These are phyloP conservation scores for Perdita meconis DNA, from an alignment of 2,888 invertebrate species.

Conservation along the genomic window DNA sequence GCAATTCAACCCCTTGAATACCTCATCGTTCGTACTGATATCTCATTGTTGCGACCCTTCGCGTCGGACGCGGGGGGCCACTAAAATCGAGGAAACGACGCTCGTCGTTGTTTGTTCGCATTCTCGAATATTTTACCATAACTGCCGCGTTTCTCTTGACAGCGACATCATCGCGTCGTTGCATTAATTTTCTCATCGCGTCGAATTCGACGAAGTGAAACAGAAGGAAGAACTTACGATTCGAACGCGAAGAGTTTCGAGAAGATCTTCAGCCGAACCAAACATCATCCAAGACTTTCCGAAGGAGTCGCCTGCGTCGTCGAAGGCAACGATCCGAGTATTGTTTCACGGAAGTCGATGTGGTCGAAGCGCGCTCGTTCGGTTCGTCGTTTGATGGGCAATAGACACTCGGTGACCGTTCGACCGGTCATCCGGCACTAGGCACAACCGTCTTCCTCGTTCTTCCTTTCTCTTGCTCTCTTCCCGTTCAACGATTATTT, in stretches of 20 bases:
- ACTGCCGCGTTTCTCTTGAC: slow-evolving; percentile 30
- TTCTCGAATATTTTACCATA: slow-evolving; percentile 70
- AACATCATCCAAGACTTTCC: no score
- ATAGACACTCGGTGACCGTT: slow-evolving; percentile 74
- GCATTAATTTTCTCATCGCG: no score
- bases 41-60: slow-evolving; percentile 42
- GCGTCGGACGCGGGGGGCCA: slow-evolving; percentile 30
- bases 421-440: slow-evolving; percentile 66
- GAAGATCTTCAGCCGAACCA: no score
- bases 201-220: no score
- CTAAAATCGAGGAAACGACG: slow-evolving; percentile 66
- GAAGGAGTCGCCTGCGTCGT: slow-evolving; percentile 9
- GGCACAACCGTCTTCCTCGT: slow-evolving; percentile 52
- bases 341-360: slow-evolving; percentile 65
- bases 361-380: slow-evolving; percentile 62
- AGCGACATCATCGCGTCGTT: neutral
- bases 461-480: slow-evolving; percentile 16
- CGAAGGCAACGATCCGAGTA: slow-evolving; percentile 35
- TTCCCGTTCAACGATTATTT: slow-evolving; percentile 76
- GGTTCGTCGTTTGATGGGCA: slow-evolving; percentile 73
- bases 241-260: no score
- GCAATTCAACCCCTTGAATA: slow-evolving; percentile 68
- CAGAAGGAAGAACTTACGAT: no score
- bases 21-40: slow-evolving; percentile 56
- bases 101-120: slow-evolving; percentile 74